A percentile compares a stretch with the other conserved stretches of the same genome.
phyloP scores from a whole-genome alignment of 1,140 invertebrate genomes.

The Ruditapes philippinarum region DNA sequence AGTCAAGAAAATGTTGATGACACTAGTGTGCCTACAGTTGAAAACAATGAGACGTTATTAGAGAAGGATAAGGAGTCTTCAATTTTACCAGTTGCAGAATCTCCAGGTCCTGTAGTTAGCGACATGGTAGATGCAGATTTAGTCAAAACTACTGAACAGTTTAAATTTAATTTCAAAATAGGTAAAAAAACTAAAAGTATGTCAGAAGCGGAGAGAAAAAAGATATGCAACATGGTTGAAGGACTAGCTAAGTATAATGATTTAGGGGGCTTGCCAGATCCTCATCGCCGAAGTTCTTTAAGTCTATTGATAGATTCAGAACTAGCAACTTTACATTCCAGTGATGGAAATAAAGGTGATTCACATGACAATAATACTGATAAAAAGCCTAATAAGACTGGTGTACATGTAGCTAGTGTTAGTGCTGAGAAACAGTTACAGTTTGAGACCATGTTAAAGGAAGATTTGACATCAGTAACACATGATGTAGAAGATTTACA shows the following conservation, averaged over 20 bases:
- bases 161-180: background rate
- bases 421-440: background rate
- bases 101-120: background rate
- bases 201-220: constrained; percentile 7
- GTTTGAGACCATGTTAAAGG: constrained; percentile 21
- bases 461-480: background rate
- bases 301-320: constrained; percentile 25
- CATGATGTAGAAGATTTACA: background rate
- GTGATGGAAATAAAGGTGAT: background rate
- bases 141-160: background rate
- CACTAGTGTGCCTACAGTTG: background rate
- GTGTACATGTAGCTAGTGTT: constrained; percentile 2
- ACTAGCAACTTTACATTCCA: background rate
- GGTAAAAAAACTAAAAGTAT: background rate
- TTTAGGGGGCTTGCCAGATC: background rate
- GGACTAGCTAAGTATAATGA: background rate
- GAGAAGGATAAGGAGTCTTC: background rate
- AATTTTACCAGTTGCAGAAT: background rate
- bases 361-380: background rate
- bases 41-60: background rate
- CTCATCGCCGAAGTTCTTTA: background rate
- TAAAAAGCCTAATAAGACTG: background rate
- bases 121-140: constrained; percentile 4
- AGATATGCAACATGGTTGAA: background rate
- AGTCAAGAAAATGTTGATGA: background rate